Evolutionary conservation across 2,797 vertebrate genomes (phyloP).

Genomic region (Esox masquinongy): DNA sequence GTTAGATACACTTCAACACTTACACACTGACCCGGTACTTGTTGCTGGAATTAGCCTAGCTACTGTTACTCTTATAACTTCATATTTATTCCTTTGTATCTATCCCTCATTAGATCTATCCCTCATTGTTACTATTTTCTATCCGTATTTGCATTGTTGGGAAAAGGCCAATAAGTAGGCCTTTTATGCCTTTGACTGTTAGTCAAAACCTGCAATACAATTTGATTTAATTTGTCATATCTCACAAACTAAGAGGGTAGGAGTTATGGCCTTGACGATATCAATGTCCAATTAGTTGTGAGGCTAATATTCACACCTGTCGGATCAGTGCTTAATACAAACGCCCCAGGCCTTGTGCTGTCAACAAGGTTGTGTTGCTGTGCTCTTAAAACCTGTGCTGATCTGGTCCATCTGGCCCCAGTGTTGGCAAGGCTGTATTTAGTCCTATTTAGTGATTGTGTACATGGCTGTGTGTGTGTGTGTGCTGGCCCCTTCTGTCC

Average conservation of each 20-base stretch:
- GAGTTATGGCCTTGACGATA: constrained; percentile 3
- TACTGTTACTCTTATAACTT: too few relatives aligned
- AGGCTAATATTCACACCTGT: not conserved
- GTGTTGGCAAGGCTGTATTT: constrained; percentile 60
- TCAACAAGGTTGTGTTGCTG: constrained; percentile 59
- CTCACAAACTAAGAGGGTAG: not conserved
- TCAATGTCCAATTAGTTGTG: not conserved
- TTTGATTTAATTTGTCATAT: too few relatives aligned
- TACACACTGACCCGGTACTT: too few relatives aligned
- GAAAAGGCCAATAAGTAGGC: too few relatives aligned
- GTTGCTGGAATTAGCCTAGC: too few relatives aligned
- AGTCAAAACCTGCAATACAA: too few relatives aligned
- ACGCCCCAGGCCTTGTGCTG: constrained; percentile 49
- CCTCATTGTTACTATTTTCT: too few relatives aligned
- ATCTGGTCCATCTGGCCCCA: constrained; percentile 61
- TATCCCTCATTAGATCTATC: too few relatives aligned
- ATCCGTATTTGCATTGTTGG: too few relatives aligned
- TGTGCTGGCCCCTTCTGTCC: constrained; percentile 21
- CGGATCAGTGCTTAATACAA: constrained; percentile 19
- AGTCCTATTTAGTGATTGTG: constrained; percentile 54
- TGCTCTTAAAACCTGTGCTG: constrained; percentile 53
- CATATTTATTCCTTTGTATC: too few relatives aligned
- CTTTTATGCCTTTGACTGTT: too few relatives aligned
- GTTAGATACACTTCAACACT: too few relatives aligned
- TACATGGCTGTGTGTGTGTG: constrained; percentile 23